A percentile compares a stretch with the other conserved stretches of the same genome.
phyloP scores from a whole-genome alignment of 2,113 vertebrate species.

The Aphyosemion australe region DNA sequence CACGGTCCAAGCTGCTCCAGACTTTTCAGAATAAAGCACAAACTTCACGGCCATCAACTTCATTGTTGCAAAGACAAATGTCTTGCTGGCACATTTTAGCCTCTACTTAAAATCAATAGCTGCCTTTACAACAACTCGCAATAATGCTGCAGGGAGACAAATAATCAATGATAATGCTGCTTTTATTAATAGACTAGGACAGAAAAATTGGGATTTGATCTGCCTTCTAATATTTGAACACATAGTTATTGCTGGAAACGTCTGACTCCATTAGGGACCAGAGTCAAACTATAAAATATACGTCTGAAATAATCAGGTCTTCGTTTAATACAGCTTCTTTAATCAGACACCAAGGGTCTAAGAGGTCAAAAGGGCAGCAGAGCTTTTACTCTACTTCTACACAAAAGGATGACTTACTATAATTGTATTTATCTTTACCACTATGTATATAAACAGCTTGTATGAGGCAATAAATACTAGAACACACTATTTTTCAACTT shows the following conservation, averaged over 20 bases:
- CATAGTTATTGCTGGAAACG: neutral
- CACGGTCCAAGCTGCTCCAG: neutral
- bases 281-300: neutral
- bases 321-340: neutral
- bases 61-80: constrained; percentile 26
- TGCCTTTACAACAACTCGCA: constrained; percentile 40
- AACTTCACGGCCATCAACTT: neutral
- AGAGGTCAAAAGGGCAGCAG: constrained; percentile 3
- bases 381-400: neutral
- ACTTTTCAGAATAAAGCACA: neutral
- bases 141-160: constrained; percentile 6
- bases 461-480: neutral
- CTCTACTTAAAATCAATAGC: constrained; percentile 36
- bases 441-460: neutral
- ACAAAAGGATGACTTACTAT: neutral
- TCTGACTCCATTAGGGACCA: neutral
- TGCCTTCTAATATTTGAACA: neutral
- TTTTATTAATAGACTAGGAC: neutral
- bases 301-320: neutral
- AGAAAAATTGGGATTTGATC: neutral
- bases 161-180: neutral
- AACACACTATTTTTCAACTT: constrained; percentile 8
- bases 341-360: rapidly evolving
- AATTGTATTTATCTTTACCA: too few relatives aligned
- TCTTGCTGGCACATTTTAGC: constrained; percentile 41